These are phyloP conservation scores for Anticlea derivata DNA, from an alignment of 2,888 invertebrate genomes.

Conservation along the genomic window DNA sequence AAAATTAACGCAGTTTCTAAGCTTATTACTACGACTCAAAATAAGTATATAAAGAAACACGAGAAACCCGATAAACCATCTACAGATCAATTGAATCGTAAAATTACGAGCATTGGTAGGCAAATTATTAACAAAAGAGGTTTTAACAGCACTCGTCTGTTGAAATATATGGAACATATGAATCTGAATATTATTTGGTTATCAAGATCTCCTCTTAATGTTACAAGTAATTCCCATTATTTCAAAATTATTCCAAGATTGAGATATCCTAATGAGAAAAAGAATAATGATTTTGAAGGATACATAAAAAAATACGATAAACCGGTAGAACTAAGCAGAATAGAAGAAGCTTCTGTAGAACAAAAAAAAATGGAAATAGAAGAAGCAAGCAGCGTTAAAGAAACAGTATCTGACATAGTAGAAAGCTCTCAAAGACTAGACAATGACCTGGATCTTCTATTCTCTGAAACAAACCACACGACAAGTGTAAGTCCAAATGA, in stretches of 20 bases:
- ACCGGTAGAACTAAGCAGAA: slow-evolving; percentile 1
- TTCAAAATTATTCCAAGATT: slow-evolving; percentile 59
- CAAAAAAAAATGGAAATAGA: background rate
- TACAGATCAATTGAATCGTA: slow-evolving; percentile 57
- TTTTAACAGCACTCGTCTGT: slow-evolving; percentile 59
- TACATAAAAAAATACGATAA: slow-evolving; percentile 17
- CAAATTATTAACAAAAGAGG: slow-evolving; percentile 61
- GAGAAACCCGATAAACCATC: slow-evolving; percentile 13
- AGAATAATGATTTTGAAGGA: slow-evolving; percentile 45
- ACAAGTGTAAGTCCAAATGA: background rate
- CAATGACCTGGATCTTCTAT: background rate
- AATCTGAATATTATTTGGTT: slow-evolving; percentile 63
- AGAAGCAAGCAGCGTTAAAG: background rate
- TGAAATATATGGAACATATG: slow-evolving; percentile 66
- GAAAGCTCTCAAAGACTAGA: background rate
- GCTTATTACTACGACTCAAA: slow-evolving; percentile 3
- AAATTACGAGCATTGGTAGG: slow-evolving; percentile 68
- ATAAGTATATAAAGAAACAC: slow-evolving; percentile 11
- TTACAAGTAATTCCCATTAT: slow-evolving; percentile 43
- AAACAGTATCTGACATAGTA: background rate
- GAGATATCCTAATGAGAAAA: slow-evolving; percentile 31
- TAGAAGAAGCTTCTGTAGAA: background rate
- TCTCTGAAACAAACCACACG: background rate
- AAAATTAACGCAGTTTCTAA: slow-evolving; percentile 6
- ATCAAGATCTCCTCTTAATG: slow-evolving; percentile 35